phyloP scores from a whole-genome alignment of 1,140 invertebrate genomes.

The Bicyclus anynana region DNA sequence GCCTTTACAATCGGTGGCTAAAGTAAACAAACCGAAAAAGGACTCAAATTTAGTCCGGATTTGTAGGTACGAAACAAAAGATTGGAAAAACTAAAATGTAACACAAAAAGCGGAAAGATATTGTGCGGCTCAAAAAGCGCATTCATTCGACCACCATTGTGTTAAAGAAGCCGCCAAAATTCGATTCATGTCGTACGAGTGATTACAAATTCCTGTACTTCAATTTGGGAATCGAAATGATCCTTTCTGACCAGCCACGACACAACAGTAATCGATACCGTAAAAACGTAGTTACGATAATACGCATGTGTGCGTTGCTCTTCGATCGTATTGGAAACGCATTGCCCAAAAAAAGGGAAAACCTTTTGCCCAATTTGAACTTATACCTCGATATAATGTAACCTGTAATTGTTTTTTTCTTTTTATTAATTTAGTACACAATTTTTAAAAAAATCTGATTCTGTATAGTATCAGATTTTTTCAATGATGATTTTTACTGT shows the following conservation, averaged over 20 bases:
- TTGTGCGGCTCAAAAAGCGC: constrained; percentile 14
- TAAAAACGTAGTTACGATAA: constrained; percentile 31
- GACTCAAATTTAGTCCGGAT: neutral
- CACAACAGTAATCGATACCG: constrained; percentile 19
- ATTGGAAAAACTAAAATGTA: neutral
- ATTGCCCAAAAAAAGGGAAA: neutral
- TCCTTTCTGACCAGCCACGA: constrained; percentile 16
- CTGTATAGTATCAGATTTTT: too few species aligned
- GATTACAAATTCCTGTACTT: constrained; percentile 25
- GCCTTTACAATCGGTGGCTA: neutral
- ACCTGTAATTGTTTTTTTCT: too few species aligned
- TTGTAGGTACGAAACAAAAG: neutral
- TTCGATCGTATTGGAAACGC: constrained; percentile 3
- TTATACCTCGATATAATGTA: too few species aligned
- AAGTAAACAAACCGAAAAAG: neutral
- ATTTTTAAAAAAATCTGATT: too few species aligned
- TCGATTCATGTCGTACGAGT: constrained; percentile 19
- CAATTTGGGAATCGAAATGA: constrained; percentile 30
- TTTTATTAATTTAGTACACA: too few species aligned
- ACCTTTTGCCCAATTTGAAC: too few species aligned
- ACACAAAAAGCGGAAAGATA: constrained; percentile 8
- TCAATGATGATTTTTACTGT: too few species aligned
- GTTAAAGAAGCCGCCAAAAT: constrained; percentile 26
- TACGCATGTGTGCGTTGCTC: constrained; percentile 17
- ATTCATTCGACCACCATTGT: constrained; percentile 14